Evolutionary conservation across 2,113 vertebrate species (phyloP).

Genomic region (Periophthalmodon schlosseri): DNA sequence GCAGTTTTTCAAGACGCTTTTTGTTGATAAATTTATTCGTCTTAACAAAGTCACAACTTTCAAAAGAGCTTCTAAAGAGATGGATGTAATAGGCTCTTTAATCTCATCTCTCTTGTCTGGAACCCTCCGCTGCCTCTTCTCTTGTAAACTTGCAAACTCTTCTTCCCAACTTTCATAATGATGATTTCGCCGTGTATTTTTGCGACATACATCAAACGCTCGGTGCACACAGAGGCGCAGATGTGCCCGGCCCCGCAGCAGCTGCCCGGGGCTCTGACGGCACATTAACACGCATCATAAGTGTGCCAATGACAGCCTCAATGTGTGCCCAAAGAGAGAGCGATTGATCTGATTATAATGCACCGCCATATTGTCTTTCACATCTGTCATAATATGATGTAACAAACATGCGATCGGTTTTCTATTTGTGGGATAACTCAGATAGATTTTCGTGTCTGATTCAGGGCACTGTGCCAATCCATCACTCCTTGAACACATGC

Average conservation of each 20-base stretch:
- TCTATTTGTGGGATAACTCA: conserved; percentile 68
- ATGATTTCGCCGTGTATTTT: not conserved
- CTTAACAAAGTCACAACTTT: not conserved
- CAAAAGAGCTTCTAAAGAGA: not conserved
- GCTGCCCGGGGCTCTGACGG: conserved; percentile 14
- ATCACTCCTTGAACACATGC: conserved; percentile 64
- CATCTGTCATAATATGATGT: conserved; percentile 70
- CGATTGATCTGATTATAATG: conserved; percentile 63
- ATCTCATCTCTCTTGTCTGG: not conserved
- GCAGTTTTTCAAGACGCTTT: too few relatives aligned
- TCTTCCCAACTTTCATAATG: conserved; percentile 9
- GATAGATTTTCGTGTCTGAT: conserved; percentile 68
- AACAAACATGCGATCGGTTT: conserved; percentile 70
- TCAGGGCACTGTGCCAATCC: conserved; percentile 45
- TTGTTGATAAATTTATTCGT: too few relatives aligned
- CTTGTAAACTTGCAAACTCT: not conserved
- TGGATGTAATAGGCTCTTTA: not conserved
- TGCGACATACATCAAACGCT: not conserved
- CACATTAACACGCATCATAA: conserved; percentile 22
- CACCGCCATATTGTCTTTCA: conserved; percentile 39
- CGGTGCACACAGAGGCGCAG: conserved; percentile 17
- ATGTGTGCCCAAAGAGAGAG: conserved; percentile 18
- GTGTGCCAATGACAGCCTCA: conserved; percentile 2
- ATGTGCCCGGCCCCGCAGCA: conserved; percentile 17
- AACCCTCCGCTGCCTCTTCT: not conserved